Conservation (phyloP, 1,140 invertebrate genomes). For the Papilio machaon region DNA sequence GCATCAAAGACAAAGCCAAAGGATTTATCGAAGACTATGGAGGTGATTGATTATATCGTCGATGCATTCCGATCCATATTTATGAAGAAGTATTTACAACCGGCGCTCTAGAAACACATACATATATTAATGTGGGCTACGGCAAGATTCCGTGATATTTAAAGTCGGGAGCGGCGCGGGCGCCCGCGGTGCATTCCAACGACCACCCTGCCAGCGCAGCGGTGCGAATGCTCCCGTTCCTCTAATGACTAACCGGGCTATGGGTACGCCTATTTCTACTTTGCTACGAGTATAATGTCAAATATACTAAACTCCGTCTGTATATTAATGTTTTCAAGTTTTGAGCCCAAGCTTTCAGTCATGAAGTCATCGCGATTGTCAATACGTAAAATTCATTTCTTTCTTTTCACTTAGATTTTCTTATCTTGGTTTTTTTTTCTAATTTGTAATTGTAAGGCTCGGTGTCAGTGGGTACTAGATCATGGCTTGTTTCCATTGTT, state of each 20-base stretch:
- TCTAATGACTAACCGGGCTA: conserved; percentile 51
- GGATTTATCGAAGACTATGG: conserved; percentile 34
- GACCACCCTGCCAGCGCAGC: conserved; percentile 64
- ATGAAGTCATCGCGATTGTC: background rate
- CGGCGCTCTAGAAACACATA: conserved; percentile 30
- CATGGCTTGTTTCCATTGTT: conserved; percentile 38
- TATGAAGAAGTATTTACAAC: conserved; percentile 36
- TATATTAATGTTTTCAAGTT: background rate
- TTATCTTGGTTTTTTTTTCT: background rate
- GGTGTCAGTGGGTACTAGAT: conserved; percentile 32
- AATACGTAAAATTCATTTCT: background rate
- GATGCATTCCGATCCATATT: conserved; percentile 39
- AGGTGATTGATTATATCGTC: conserved; percentile 37
- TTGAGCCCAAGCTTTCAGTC: background rate
- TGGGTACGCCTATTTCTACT: conserved; percentile 47
- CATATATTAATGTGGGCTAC: conserved; percentile 57
- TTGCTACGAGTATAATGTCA: conserved; percentile 16
- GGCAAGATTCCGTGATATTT: conserved; percentile 68
- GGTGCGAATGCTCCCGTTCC: conserved; percentile 43
- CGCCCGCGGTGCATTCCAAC: conserved; percentile 57
- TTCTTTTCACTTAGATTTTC: background rate
- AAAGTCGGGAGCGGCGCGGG: conserved; percentile 65
- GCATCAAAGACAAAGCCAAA: conserved; percentile 32
- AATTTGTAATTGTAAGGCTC: background rate
- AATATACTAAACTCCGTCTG: background rate